Percentiles rank a stretch among this genome's conserved stretches.
Evolutionary conservation across 1,140 invertebrate genomes (phyloP).

Genomic region (Saccostrea echinata): DNA sequence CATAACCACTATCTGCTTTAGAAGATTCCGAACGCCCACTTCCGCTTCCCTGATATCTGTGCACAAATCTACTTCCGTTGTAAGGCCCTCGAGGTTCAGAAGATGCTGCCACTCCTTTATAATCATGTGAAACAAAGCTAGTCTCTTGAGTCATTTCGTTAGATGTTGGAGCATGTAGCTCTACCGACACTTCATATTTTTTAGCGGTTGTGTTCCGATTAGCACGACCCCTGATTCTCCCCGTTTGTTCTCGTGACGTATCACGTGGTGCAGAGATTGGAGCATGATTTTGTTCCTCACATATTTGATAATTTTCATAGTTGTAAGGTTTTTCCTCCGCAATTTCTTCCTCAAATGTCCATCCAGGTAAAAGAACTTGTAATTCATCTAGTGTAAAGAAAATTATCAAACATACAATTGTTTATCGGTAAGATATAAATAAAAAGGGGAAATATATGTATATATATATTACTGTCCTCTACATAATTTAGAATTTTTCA

Average conservation of each 20-base stretch:
- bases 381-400: background rate
- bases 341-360: background rate
- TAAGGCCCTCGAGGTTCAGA: background rate
- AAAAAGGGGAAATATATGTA: too few relatives aligned
- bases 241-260: background rate
- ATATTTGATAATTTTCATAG: conserved; percentile 12
- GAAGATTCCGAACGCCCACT: conserved; percentile 19
- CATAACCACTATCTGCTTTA: conserved; percentile 21
- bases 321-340: conserved; percentile 17
- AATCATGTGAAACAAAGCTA: background rate
- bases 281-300: conserved; percentile 15
- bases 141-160: background rate
- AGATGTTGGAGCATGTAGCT: conserved; percentile 7
- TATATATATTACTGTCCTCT: too few relatives aligned
- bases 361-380: background rate
- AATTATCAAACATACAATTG: too few relatives aligned
- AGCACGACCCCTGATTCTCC: background rate
- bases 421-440: too few relatives aligned
- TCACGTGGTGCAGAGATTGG: background rate
- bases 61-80: background rate
- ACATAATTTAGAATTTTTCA: too few relatives aligned
- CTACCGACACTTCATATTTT: conserved; percentile 1
- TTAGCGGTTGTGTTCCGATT: background rate
- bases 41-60: background rate
- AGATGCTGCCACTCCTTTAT: background rate